Evolutionary conservation across 2,888 invertebrate species (phyloP).

Genomic region (Acrobasis suavella): DNA sequence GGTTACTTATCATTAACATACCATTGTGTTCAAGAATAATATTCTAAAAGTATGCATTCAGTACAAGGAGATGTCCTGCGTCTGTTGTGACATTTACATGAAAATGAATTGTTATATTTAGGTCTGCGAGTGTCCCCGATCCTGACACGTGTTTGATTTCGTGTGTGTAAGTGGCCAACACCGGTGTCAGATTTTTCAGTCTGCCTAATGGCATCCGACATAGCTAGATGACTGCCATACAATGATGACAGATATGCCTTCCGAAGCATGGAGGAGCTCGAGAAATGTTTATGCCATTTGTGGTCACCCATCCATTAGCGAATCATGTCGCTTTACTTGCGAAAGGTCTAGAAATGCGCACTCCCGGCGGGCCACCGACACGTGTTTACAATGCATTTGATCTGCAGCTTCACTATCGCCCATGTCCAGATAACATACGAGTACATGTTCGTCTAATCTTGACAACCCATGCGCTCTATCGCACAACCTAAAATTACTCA

Average conservation of each 20-base stretch:
- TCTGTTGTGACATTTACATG: not conserved
- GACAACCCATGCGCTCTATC: constrained; percentile 2
- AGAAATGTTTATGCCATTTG: too few relatives aligned
- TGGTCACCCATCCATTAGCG: too few relatives aligned
- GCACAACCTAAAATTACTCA: not conserved
- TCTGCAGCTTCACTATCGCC: constrained; percentile 24
- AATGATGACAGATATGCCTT: too few relatives aligned
- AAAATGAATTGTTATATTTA: constrained; percentile 1
- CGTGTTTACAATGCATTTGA: constrained; percentile 26
- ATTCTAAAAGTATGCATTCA: constrained; percentile 16
- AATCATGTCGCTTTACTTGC: too few relatives aligned
- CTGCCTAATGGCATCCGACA: too few relatives aligned
- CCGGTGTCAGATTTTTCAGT: too few relatives aligned
- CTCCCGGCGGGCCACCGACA: too few relatives aligned
- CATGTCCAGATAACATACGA: constrained; percentile 19
- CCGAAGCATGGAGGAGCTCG: too few relatives aligned
- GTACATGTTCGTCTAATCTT: constrained; percentile 14
- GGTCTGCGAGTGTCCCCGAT: constrained; percentile 1
- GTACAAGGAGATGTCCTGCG: constrained; percentile 8
- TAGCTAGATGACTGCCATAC: too few relatives aligned
- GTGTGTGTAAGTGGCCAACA: too few relatives aligned
- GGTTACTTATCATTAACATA: constrained; percentile 16
- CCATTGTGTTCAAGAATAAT: constrained; percentile 12
- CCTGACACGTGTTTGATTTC: constrained; percentile 22
- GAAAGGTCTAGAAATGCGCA: too few relatives aligned